phyloP scores from a whole-genome alignment of 2,888 invertebrate genomes.

The Drosophila greeni region DNA sequence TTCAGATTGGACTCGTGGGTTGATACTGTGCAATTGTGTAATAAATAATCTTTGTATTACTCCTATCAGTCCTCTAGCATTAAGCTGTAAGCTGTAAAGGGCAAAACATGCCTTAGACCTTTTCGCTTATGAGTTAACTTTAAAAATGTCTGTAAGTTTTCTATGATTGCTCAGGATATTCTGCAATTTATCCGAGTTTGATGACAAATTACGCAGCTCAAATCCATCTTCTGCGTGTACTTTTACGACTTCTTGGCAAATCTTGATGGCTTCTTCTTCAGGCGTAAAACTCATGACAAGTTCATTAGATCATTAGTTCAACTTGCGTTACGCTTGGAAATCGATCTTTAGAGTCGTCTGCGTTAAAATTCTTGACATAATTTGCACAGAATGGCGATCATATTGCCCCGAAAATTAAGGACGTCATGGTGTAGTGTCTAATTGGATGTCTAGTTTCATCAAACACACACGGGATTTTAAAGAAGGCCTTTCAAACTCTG shows the following conservation, averaged over 20 bases:
- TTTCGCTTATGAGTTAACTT: neutral
- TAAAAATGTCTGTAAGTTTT: neutral
- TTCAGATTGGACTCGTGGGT: no score
- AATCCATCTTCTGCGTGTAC: no score
- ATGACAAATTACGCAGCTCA: neutral
- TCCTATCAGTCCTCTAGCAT: no score
- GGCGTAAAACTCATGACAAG: conserved; percentile 1
- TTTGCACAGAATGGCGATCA: neutral
- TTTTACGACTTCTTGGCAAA: no score
- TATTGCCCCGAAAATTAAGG: neutral
- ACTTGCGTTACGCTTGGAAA: neutral
- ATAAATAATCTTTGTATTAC: no score
- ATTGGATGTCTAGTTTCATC: neutral
- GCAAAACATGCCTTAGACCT: conserved; percentile 1
- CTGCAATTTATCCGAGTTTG: neutral
- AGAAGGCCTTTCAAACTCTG: neutral
- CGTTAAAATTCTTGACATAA: neutral
- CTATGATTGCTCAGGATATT: neutral
- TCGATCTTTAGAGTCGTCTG: neutral
- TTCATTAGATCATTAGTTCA: no score
- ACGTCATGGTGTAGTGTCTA: no score
- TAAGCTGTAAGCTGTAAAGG: no score
- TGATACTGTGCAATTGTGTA: no score
- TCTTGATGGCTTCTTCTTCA: no score
- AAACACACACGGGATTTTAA: neutral